Conservation (phyloP, 2,797 vertebrate species). For the Cyprinella venusta region DNA sequence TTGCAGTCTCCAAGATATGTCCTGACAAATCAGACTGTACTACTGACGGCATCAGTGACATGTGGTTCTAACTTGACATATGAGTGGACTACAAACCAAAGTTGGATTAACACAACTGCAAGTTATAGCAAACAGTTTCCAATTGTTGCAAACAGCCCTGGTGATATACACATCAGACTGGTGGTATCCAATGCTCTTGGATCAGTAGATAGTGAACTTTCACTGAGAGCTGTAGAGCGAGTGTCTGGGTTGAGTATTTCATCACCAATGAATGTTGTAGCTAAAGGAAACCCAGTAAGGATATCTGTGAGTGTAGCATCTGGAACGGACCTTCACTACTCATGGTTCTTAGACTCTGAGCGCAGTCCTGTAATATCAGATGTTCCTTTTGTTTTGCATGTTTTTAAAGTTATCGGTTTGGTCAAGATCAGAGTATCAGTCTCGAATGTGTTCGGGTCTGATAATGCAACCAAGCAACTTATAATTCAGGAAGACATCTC, state of each 20-base stretch:
- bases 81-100: constrained; percentile 69
- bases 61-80: constrained; percentile 77
- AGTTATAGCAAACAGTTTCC: constrained; percentile 63
- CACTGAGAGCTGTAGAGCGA: constrained; percentile 69
- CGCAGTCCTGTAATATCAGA: constrained; percentile 58
- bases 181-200: constrained; percentile 76
- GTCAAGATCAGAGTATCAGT: constrained; percentile 69
- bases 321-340: constrained; percentile 75
- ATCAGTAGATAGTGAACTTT: constrained; percentile 55
- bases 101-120: constrained; percentile 20
- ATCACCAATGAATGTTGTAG: constrained; percentile 53
- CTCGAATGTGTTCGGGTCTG: constrained; percentile 71
- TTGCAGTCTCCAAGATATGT: constrained; percentile 67
- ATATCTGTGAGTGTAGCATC: constrained; percentile 69
- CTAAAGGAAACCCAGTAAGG: constrained; percentile 66
- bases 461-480: constrained; percentile 66
- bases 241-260: constrained; percentile 64
- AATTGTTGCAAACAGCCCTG: constrained; percentile 66
- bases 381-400: constrained; percentile 69
- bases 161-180: constrained; percentile 67
- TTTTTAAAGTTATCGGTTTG: constrained; percentile 66
- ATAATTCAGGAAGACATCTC: constrained; percentile 73
- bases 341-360: constrained; percentile 70
- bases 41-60: constrained; percentile 66
- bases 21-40: constrained; percentile 67